Percentiles rank a stretch among this genome's conserved stretches.
Evolutionary conservation across 2,797 vertebrate species (phyloP).

Genomic region (Bovichtus diacanthus): DNA sequence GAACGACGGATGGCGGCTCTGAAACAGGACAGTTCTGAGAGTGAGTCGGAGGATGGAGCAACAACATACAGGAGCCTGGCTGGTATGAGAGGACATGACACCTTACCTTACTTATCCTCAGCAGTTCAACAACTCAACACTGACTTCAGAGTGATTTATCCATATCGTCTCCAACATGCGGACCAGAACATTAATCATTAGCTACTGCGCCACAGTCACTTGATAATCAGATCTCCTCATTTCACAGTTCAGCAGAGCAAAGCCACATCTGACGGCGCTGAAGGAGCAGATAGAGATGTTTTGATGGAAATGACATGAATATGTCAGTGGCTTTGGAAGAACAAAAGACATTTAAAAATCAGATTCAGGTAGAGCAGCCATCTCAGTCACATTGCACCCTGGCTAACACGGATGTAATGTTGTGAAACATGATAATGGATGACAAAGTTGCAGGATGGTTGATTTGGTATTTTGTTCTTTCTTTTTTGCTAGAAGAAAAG

Average conservation of each 20-base stretch:
- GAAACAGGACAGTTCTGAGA: slow-evolving; percentile 81
- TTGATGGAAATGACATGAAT: slow-evolving; percentile 24
- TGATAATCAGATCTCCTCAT: slow-evolving; percentile 42
- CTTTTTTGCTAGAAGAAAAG: not conserved
- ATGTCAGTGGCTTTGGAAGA: slow-evolving; percentile 25
- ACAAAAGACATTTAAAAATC: slow-evolving; percentile 16
- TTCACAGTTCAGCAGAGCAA: slow-evolving; percentile 66
- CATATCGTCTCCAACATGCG: slow-evolving; percentile 18
- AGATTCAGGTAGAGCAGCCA: not conserved
- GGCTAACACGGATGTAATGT: slow-evolving; percentile 16
- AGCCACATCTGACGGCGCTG: slow-evolving; percentile 37
- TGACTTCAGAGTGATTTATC: not conserved
- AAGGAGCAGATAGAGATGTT: slow-evolving; percentile 1
- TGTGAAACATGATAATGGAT: not conserved
- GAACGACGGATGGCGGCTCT: slow-evolving; percentile 85
- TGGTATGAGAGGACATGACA: slow-evolving; percentile 78
- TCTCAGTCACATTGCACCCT: not conserved
- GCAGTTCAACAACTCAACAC: not conserved
- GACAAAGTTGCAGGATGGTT: not conserved
- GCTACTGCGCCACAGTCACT: slow-evolving; percentile 2
- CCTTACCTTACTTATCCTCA: not conserved
- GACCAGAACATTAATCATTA: slow-evolving; percentile 30
- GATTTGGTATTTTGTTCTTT: not conserved
- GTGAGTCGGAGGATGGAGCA: slow-evolving; percentile 88
- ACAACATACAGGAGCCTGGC: slow-evolving; percentile 77